Percentiles rank a stretch among this genome's conserved stretches.
phyloP scores from a whole-genome alignment of 2,888 invertebrate genomes.

The Teleogryllus oceanicus region DNA sequence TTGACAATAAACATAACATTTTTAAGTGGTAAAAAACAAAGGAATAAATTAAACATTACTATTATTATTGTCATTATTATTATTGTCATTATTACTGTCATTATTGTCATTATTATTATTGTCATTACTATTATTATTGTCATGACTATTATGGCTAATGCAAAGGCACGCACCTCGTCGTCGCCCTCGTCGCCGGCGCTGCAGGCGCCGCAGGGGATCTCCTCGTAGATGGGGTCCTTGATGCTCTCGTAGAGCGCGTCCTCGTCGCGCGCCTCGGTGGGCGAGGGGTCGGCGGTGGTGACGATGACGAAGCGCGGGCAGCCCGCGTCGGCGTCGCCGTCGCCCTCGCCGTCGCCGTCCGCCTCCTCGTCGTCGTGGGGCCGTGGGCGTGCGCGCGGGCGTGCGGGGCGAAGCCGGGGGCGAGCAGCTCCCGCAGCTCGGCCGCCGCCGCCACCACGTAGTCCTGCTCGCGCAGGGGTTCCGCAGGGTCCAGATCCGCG shows the following conservation, averaged over 20 bases:
- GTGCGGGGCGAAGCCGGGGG: background rate
- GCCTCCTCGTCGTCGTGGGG: conserved; percentile 34
- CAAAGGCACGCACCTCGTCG: background rate
- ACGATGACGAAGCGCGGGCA: conserved; percentile 40
- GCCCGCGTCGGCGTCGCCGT: background rate
- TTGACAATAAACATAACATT: no score
- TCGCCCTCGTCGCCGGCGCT: background rate
- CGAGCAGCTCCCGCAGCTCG: conserved; percentile 20
- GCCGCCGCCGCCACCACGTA: conserved; percentile 18
- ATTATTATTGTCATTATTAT: no score
- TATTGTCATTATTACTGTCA: no score
- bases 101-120: no score
- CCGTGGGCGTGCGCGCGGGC: conserved; percentile 22
- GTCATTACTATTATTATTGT: no score
- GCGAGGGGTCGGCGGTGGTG: conserved; percentile 57
- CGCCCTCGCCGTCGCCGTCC: background rate
- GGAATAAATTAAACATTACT: no score
- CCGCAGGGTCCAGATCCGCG: conserved; percentile 21
- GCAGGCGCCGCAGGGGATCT: conserved; percentile 44
- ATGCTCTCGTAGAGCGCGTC: conserved; percentile 50
- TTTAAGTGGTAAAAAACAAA: no score
- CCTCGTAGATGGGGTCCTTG: conserved; percentile 51
- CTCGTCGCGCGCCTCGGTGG: conserved; percentile 55
- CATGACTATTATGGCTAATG: no score
- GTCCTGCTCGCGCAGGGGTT: conserved; percentile 21